A percentile compares a stretch with the other conserved stretches of the same genome.
Conservation (phyloP, 2,113 vertebrate genomes). For the Machaerirhynchus nigripectus region DNA sequence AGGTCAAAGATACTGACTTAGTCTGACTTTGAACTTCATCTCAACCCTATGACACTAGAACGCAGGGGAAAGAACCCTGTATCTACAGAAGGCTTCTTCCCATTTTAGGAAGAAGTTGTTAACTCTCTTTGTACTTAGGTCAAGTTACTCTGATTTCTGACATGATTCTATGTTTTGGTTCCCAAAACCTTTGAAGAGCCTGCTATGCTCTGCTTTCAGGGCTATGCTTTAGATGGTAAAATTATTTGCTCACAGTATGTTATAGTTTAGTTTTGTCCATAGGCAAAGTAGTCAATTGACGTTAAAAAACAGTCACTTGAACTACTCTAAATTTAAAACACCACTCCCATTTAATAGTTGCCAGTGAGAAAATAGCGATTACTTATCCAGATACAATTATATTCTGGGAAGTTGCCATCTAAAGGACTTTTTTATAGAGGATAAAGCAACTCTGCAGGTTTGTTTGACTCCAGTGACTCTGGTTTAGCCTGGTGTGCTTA, state of each 20-base stretch:
- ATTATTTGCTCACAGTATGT: not conserved
- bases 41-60: slow-evolving; percentile 17
- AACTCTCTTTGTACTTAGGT: slow-evolving; percentile 4
- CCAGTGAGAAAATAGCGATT: not conserved
- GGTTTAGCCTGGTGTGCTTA: not conserved
- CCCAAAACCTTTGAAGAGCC: slow-evolving; percentile 2
- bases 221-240: not conserved
- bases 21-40: slow-evolving; percentile 52
- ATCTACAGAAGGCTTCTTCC: not conserved
- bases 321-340: not conserved
- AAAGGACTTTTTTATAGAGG: not conserved
- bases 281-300: not conserved
- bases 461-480: not conserved
- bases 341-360: not conserved
- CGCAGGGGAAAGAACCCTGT: not conserved
- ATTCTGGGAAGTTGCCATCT: not conserved
- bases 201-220: not conserved
- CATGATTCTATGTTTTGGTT: not conserved
- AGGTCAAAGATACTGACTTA: slow-evolving; percentile 35
- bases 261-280: not conserved
- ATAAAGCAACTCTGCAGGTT: not conserved
- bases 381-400: not conserved
- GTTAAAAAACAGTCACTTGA: not conserved
- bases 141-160: slow-evolving; percentile 29
- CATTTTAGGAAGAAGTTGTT: slow-evolving; percentile 32